phyloP scores from a whole-genome alignment of 2,888 invertebrate species.

The Hemicrepidius hirtus region DNA sequence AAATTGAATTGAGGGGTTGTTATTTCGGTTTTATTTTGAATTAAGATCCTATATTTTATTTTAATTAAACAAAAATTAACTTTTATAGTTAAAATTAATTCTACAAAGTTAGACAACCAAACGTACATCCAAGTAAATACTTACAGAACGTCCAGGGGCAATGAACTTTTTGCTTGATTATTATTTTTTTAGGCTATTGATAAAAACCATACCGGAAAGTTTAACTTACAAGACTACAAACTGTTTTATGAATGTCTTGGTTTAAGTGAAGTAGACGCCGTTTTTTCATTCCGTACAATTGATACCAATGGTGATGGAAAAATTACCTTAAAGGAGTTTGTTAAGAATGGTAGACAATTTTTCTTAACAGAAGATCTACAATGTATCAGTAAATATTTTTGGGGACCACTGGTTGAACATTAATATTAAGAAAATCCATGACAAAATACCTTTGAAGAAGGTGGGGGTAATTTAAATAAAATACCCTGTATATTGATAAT shows the following conservation, averaged over 20 bases:
- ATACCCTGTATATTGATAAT: too few relatives aligned
- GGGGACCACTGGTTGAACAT: conserved; percentile 83
- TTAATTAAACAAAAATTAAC: too few relatives aligned
- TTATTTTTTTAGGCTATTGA: conserved; percentile 82
- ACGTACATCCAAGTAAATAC: too few relatives aligned
- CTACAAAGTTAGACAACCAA: too few relatives aligned
- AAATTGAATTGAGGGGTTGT: too few relatives aligned
- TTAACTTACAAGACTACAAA: conserved; percentile 88
- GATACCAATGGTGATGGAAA: conserved; percentile 87
- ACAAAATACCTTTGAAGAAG: too few relatives aligned
- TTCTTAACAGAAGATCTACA: conserved; percentile 85
- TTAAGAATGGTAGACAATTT: conserved; percentile 86
- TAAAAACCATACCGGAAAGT: conserved; percentile 85
- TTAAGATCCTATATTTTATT: too few relatives aligned
- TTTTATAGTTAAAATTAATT: too few relatives aligned
- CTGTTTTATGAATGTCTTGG: conserved; percentile 88
- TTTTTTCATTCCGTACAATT: conserved; percentile 85
- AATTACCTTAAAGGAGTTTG: conserved; percentile 85
- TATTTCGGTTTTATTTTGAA: too few relatives aligned
- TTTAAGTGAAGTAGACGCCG: conserved; percentile 83
- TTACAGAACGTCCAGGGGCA: too few relatives aligned
- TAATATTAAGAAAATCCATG: too few relatives aligned
- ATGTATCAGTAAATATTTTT: conserved; percentile 88
- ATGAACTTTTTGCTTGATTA: background rate
- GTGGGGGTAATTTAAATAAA: too few relatives aligned